Percentiles rank a stretch among this genome's conserved stretches.
These are phyloP conservation scores for Microtus pennsylvanicus DNA, from an alignment of 2,113 vertebrate genomes.

Conservation along the genomic window DNA sequence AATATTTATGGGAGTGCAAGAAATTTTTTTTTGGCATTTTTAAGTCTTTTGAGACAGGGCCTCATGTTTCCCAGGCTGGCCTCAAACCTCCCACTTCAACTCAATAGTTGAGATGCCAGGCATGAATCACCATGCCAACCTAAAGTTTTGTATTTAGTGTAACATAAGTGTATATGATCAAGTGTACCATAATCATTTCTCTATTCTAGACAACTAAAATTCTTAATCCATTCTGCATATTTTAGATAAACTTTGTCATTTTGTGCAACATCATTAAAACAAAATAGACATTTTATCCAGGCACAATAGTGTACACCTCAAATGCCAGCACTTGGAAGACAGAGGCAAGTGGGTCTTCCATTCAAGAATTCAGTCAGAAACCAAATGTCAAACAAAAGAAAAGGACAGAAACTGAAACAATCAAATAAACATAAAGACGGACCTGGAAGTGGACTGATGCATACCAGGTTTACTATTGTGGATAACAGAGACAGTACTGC, in stretches of 20 bases:
- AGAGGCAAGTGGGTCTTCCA: not conserved
- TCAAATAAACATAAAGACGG: not conserved
- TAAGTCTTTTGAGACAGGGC: not conserved
- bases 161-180: not conserved
- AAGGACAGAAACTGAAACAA: not conserved
- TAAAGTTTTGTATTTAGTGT: not conserved
- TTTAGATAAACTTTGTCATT: not conserved
- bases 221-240: not conserved
- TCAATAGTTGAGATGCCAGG: not conserved
- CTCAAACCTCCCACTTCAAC: not conserved
- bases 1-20: not conserved
- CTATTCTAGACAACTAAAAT: not conserved
- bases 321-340: not conserved
- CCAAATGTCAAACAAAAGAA: not conserved
- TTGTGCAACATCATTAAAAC: not conserved
- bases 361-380: not conserved
- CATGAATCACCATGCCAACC: not conserved
- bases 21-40: no score
- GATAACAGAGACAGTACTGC: constrained; percentile 33
- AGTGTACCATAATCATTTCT: not conserved
- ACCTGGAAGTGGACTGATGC: not conserved
- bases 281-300: not conserved
- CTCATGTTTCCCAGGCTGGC: not conserved
- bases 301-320: not conserved
- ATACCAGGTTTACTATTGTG: not conserved